Evolutionary conservation across 2,113 vertebrate genomes (phyloP).

Genomic region (Glaucidium brasilianum): DNA sequence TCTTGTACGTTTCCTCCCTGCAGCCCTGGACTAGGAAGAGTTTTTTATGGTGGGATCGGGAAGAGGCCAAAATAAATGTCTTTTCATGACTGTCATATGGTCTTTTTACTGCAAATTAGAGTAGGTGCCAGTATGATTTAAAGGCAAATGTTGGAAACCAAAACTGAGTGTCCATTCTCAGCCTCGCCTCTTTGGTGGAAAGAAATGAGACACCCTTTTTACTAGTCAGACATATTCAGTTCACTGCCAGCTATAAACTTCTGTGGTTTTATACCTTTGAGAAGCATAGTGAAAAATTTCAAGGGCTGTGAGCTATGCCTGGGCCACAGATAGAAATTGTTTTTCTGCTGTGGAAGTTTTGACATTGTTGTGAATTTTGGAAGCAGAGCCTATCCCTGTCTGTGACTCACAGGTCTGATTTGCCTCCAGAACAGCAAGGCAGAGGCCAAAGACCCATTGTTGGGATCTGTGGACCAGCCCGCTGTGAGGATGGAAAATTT

Average conservation of each 20-base stretch:
- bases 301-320: neutral
- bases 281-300: neutral
- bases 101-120: neutral
- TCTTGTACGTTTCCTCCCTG: neutral
- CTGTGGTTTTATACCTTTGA: neutral
- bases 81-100: neutral
- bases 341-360: neutral
- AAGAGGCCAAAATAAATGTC: neutral
- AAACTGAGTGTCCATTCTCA: neutral
- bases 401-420: conserved; percentile 72
- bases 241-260: neutral
- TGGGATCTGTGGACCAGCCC: conserved; percentile 74
- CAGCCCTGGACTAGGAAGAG: neutral
- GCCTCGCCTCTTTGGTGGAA: neutral
- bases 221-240: neutral
- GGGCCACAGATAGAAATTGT: neutral
- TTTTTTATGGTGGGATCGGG: neutral
- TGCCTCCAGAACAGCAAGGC: conserved; percentile 74
- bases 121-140: neutral
- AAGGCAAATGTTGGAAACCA: neutral
- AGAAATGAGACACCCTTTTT: neutral
- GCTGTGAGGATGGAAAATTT: conserved; percentile 73
- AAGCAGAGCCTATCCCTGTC: conserved; percentile 56
- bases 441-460: conserved; percentile 74
- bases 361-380: conserved; percentile 6